Conservation (phyloP, 2,113 vertebrate species). For the Pygoscelis antarcticus region DNA sequence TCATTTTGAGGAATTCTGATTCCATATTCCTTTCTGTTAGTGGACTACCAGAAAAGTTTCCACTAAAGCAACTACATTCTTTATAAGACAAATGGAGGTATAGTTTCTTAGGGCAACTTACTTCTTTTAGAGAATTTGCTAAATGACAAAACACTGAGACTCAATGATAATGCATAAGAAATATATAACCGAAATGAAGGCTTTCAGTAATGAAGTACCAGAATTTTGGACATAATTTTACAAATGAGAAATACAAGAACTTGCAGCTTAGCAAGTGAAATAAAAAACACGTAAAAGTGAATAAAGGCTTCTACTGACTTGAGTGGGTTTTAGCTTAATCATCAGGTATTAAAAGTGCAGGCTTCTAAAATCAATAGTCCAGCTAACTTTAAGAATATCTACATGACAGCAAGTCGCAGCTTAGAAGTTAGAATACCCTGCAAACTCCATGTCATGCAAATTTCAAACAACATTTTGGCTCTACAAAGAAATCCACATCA, state of each 20-base stretch:
- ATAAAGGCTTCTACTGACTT: neutral
- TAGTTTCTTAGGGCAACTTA: neutral
- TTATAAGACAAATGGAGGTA: neutral
- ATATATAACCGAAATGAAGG: neutral
- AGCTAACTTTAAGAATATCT: neutral
- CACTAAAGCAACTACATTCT: neutral
- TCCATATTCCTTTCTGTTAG: neutral
- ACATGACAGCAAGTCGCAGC: neutral
- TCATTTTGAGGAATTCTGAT: neutral
- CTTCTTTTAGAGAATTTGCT: neutral
- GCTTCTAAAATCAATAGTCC: neutral
- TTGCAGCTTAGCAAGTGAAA: neutral
- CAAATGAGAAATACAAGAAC: neutral
- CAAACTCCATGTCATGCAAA: neutral
- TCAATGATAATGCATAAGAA: fast-evolving
- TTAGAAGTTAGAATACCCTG: neutral
- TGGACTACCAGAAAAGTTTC: neutral
- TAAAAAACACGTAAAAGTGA: neutral
- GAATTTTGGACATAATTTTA: neutral
- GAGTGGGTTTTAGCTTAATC: neutral
- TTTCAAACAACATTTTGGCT: neutral
- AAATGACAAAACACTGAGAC: neutral
- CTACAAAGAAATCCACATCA: neutral
- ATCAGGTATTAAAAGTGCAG: neutral
- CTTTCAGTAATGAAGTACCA: neutral